Conservation (phyloP, 1,140 invertebrate genomes). For the Macrobrachium nipponense region DNA sequence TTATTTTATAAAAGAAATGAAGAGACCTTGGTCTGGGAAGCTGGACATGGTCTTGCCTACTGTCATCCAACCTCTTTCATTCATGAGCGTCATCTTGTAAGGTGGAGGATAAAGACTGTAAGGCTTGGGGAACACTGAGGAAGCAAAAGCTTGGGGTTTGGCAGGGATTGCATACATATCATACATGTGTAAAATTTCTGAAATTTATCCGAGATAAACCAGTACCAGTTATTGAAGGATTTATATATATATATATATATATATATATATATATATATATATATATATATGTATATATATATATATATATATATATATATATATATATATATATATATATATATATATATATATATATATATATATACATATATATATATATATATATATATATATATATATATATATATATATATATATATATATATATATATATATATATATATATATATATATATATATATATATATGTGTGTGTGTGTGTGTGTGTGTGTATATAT, state of each 20-base stretch:
- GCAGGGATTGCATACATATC: no score
- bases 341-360: not conserved
- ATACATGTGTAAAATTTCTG: no score
- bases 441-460: slow-evolving; percentile 35
- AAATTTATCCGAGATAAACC: no score
- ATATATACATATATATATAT: slow-evolving; percentile 18
- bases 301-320: slow-evolving; percentile 7
- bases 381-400: slow-evolving; percentile 18
- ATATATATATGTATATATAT: slow-evolving; percentile 9
- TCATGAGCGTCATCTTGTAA: no score
- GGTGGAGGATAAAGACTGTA: no score
- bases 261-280: slow-evolving; percentile 17
- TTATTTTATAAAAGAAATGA: no score
- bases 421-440: slow-evolving; percentile 44
- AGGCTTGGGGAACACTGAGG: no score
- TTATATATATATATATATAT: slow-evolving; percentile 2
- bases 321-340: slow-evolving; percentile 7
- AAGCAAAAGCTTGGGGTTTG: no score
- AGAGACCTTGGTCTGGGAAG: no score
- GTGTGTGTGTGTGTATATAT: not conserved
- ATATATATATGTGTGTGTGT: slow-evolving; percentile 14
- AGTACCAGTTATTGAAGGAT: no score
- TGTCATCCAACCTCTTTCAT: no score
- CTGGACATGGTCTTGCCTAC: no score
- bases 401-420: slow-evolving; percentile 34